These are phyloP conservation scores for Dicyrtomina minuta DNA, from an alignment of 2,888 invertebrate genomes.

Conservation along the genomic window DNA sequence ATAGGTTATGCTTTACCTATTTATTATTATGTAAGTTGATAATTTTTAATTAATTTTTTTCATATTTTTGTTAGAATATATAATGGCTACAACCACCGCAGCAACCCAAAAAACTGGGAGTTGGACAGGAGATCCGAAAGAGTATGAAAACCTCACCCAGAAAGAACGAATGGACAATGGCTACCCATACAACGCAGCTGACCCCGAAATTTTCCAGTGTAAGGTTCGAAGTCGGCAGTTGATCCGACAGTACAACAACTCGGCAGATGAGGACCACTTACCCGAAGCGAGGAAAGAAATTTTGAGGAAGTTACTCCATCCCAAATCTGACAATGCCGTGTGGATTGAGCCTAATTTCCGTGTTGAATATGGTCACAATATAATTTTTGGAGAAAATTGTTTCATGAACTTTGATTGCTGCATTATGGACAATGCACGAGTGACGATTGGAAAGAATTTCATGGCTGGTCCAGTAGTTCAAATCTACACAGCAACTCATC, in stretches of 20 bases:
- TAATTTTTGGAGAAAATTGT: constrained; percentile 33
- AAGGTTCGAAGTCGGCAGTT: constrained; percentile 11
- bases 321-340: constrained; percentile 15
- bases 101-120: too few relatives aligned
- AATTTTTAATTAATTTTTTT: too few relatives aligned
- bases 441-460: constrained; percentile 39
- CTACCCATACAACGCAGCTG: constrained; percentile 23
- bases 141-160: constrained; percentile 44
- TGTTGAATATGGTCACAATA: constrained; percentile 37
- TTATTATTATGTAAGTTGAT: too few relatives aligned
- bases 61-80: too few relatives aligned
- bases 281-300: constrained; percentile 2
- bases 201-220: constrained; percentile 8
- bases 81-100: too few relatives aligned
- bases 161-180: constrained; percentile 42
- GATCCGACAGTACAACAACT: constrained; percentile 21
- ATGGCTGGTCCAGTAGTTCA: constrained; percentile 48
- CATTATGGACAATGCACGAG: constrained; percentile 36
- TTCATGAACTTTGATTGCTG: constrained; percentile 47
- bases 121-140: constrained; percentile 34
- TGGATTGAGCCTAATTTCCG: constrained; percentile 43
- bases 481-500: constrained; percentile 48
- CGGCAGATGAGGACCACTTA: constrained; percentile 21
- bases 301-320: constrained; percentile 16
- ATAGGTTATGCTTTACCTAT: too few relatives aligned